Evolutionary conservation across 2,113 vertebrate genomes (phyloP), one percentile per base, ranked within the genome.

Genomic region (Hymenochirus boettgeri): DNA sequence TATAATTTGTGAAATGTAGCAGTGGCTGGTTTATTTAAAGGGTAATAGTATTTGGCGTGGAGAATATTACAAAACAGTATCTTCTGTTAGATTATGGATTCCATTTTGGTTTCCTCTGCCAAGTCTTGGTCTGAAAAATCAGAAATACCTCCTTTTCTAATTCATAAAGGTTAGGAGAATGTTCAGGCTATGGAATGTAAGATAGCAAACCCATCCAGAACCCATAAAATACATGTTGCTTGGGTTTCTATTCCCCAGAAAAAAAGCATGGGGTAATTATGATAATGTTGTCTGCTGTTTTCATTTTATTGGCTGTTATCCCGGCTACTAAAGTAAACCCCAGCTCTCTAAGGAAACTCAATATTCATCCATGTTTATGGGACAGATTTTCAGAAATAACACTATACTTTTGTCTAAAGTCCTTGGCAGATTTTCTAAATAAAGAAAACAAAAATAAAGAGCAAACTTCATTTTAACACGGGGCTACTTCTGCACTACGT

Each of bases 211-310:
- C 46, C 18, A 29, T 62, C 67, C 65, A 8, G 8, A 57, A 24
- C 37, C 23, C 54, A 25, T 18, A 7, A 54, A 67, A 58, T 66
- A 58, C 26, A n/a, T 0, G 37, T 45, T 11, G 2, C 6, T 31
- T 69, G 29, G 37, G 63, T 2, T 1, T 51, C 48, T 62, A 72
- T 22, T 62, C 77, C 79, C 71, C 51, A 76, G 66, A 69, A 62
- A 77, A 85, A 79, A 63, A 8, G 33, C 10, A 17, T 33, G 78
- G 79, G 74, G 75, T 83, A 80, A 91, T 87, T 84, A 83, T 76
- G 74, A 74, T 80, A 83, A 83, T 89, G 82, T 80, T 82, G 82
- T 82, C 77, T 80, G 77, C 81, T 76, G 76, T 85, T 80, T 82
- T 85, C 74, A 78, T 79, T 83, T 69, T 71, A 46, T 35, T 85